phyloP scores from a whole-genome alignment of 2,113 vertebrate species.

The Pelecanus crispus region DNA sequence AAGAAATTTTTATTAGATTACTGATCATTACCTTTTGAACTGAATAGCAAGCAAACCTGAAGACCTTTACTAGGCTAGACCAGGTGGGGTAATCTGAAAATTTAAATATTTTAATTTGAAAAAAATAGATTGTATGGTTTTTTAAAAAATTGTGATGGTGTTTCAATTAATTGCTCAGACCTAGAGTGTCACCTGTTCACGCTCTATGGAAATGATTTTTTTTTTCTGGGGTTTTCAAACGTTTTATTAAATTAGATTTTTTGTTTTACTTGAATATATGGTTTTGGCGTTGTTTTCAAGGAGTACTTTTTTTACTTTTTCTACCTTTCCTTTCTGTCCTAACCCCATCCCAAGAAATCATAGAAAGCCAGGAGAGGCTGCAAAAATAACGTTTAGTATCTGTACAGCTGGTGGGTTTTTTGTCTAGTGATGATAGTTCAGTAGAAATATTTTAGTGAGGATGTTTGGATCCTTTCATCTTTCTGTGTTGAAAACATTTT shows the following conservation, averaged over 20 bases:
- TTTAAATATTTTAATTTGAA: neutral
- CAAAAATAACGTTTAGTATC: neutral
- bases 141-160: neutral
- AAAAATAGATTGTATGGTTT: neutral
- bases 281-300: neutral
- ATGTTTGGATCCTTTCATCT: neutral
- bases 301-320: neutral
- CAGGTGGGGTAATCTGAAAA: neutral
- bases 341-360: neutral
- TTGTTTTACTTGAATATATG: neutral
- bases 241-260: neutral
- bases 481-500: neutral
- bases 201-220: neutral
- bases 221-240: neutral
- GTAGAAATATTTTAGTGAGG: neutral
- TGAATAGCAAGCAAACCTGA: neutral
- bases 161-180: neutral
- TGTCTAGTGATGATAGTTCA: neutral
- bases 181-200: neutral
- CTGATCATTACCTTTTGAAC: neutral
- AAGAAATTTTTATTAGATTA: neutral
- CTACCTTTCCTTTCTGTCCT: neutral
- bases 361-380: neutral
- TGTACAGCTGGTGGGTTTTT: neutral
- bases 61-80: neutral